Base-by-base conservation (phyloP, 2,888 invertebrate genomes). In the Catotricha subobsoleta region DNA sequence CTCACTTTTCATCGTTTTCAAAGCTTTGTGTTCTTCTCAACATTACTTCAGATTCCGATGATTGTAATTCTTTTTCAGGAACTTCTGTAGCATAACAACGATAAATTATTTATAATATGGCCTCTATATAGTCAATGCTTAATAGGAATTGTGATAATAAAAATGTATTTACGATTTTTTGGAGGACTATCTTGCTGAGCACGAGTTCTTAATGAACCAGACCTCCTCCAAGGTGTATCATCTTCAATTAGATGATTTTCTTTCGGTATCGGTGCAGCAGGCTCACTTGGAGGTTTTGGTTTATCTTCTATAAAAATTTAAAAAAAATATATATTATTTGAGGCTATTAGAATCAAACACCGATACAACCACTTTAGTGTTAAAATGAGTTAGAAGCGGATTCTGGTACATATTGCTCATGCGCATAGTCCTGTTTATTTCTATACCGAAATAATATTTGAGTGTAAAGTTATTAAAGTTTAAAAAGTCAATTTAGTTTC, bases 1-100 rank as follows among this genome's bases (percentile, higher is more conserved):
- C 82, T 75, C 67, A 87, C 87, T 80, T 80, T 66, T 82, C 80
- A 60, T 87, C 86, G 54, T 80, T 80, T 62, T 86, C 84, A 59
- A 84, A 84, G 65, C 86, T 87, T 59, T 83, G 82, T 35, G 84
- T 81, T 59, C 86, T 72, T 59, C 84, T 71, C 45, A 87, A 66
- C 48, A 79, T 72, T 47, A 79, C 74, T 58, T 80, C 80, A 47
- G 68, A 64, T 48, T 71, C 72, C 47, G 54, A 51, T 42, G 54
- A 47, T 49, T 52, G 55, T 50, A 25, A 5, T 54, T 62, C 63
- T 62, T 67, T 67, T 56, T 70, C 72, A 64, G 67, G 68, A 53
- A 72, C 69, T 56, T 67, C 69, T 67, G 36, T 21, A 19, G 30
- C 8, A 33, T 10, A 15, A 33, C 10, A 33, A 2, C 23, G 23